Percentiles rank a stretch among this genome's conserved stretches.
phyloP scores from a whole-genome alignment of 2,888 invertebrate genomes.

The Parnassius glacialis region DNA sequence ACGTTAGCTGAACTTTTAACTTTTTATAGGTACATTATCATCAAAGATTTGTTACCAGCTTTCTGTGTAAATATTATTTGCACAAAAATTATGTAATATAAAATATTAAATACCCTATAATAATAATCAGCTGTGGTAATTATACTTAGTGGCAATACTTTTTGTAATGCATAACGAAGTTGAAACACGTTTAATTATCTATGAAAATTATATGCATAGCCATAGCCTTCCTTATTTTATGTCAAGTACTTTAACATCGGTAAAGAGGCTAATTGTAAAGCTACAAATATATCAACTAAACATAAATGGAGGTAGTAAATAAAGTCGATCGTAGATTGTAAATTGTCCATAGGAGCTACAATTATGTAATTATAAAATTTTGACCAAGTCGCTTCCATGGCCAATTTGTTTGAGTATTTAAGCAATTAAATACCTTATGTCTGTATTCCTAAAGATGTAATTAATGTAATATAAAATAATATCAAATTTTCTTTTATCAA shows the following conservation, averaged over 20 bases:
- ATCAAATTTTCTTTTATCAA: too few relatives aligned
- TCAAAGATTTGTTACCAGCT: slow-evolving; percentile 35
- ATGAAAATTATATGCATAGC: too few relatives aligned
- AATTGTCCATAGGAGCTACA: slow-evolving; percentile 41
- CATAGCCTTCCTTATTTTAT: too few relatives aligned
- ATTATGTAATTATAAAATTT: slow-evolving; percentile 33
- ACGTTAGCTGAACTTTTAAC: slow-evolving; percentile 23
- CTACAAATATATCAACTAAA: slow-evolving; percentile 25
- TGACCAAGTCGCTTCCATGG: slow-evolving; percentile 58
- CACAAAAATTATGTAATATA: neutral
- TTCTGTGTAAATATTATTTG: slow-evolving; percentile 50
- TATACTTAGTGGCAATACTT: too few relatives aligned
- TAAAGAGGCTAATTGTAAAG: slow-evolving; percentile 27
- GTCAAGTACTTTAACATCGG: too few relatives aligned
- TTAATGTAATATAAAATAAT: too few relatives aligned
- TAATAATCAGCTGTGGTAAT: neutral
- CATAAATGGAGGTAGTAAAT: slow-evolving; percentile 16
- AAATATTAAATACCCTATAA: too few relatives aligned
- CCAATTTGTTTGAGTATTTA: slow-evolving; percentile 36
- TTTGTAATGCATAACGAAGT: too few relatives aligned
- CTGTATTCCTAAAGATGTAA: slow-evolving; percentile 7
- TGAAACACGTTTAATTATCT: too few relatives aligned
- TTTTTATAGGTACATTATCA: slow-evolving; percentile 18
- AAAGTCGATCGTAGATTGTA: neutral
- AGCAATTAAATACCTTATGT: slow-evolving; percentile 37